phyloP scores from a whole-genome alignment of 2,888 invertebrate species.

The Branchipolynoe longqiensis region DNA sequence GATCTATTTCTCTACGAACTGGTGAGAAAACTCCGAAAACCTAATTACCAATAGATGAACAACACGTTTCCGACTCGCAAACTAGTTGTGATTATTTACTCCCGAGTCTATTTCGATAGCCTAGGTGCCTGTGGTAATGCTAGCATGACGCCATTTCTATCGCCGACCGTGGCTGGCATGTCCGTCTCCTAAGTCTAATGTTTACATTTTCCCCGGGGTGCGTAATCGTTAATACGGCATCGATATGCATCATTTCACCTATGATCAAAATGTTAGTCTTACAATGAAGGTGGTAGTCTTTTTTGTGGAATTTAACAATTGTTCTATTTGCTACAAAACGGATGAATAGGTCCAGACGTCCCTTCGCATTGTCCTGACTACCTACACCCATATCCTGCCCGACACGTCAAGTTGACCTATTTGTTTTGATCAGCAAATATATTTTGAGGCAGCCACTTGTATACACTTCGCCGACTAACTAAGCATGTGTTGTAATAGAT shows the following conservation, averaged over 20 bases:
- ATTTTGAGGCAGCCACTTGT: background rate
- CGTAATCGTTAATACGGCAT: background rate
- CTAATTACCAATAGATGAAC: background rate
- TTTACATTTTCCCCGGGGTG: constrained; percentile 31
- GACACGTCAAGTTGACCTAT: constrained; percentile 48
- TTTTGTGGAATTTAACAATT: background rate
- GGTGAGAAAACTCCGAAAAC: background rate
- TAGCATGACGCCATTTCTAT: constrained; percentile 16
- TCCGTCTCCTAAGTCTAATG: background rate
- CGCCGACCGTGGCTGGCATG: background rate
- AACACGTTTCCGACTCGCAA: background rate
- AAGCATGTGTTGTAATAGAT: background rate
- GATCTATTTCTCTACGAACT: background rate
- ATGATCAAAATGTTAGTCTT: background rate
- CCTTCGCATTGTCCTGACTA: constrained; percentile 20
- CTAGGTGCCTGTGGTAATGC: background rate
- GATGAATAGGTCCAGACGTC: background rate
- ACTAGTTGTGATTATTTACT: background rate
- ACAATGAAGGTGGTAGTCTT: background rate
- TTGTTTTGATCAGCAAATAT: constrained; percentile 45
- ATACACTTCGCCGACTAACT: background rate
- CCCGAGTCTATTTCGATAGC: background rate
- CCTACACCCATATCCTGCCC: constrained; percentile 17
- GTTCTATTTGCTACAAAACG: background rate
- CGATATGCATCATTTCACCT: constrained; percentile 1